These are phyloP conservation scores for Oriolus oriolus DNA, from an alignment of 2,113 vertebrate genomes.

Conservation along the genomic window DNA sequence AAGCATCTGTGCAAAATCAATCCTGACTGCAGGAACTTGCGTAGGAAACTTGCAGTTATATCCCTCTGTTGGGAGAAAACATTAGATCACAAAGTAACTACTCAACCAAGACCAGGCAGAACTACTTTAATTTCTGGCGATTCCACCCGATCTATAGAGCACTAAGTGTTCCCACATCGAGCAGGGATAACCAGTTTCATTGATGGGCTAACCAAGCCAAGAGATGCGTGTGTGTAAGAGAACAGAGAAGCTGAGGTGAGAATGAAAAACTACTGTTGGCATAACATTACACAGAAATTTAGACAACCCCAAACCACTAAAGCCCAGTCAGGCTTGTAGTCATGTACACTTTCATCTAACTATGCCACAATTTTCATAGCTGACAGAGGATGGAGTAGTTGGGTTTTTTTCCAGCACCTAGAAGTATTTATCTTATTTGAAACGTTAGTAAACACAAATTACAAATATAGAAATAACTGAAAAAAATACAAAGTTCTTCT, in stretches of 20 bases:
- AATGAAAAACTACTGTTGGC: neutral
- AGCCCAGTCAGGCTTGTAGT: neutral
- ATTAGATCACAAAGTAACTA: neutral
- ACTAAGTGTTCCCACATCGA: neutral
- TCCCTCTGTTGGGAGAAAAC: neutral
- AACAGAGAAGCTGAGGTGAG: neutral
- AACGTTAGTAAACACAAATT: neutral
- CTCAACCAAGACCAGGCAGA: neutral
- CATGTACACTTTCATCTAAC: neutral
- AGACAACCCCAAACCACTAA: neutral
- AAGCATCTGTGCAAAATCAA: neutral
- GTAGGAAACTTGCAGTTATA: neutral
- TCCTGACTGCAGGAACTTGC: neutral
- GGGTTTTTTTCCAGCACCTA: neutral
- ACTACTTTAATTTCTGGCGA: neutral
- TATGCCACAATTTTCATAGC: neutral
- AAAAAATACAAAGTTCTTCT: neutral
- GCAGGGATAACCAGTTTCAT: neutral
- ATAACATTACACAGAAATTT: neutral
- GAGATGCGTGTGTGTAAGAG: neutral
- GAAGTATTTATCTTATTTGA: neutral
- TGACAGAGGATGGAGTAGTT: neutral
- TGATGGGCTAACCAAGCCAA: neutral
- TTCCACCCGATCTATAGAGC: neutral
- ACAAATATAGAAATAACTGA: neutral